phyloP scores from a whole-genome alignment of 2,888 invertebrate genomes.

The Aplocera efformata region DNA sequence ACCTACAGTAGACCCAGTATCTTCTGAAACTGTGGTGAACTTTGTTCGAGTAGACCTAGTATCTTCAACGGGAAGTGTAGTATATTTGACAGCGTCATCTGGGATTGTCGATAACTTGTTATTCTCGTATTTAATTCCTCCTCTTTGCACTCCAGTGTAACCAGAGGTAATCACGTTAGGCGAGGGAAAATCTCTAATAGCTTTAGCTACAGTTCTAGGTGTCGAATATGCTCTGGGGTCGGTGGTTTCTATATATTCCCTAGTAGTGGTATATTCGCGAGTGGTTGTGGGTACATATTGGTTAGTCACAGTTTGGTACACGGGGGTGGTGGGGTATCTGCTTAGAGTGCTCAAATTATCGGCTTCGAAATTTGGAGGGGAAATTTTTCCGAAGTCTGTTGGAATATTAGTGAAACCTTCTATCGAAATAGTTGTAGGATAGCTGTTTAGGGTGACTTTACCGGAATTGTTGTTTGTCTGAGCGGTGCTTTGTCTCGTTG shows the following conservation, averaged over 20 bases:
- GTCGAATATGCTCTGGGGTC: conserved; percentile 23
- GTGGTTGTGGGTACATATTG: conserved; percentile 24
- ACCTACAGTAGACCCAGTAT: conserved; percentile 50
- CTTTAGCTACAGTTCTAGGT: conserved; percentile 20
- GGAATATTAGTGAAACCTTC: conserved; percentile 24
- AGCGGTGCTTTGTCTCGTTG: conserved; percentile 12
- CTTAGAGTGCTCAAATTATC: conserved; percentile 20
- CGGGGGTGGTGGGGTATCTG: conserved; percentile 25
- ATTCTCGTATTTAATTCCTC: conserved; percentile 22
- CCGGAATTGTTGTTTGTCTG: conserved; percentile 22
- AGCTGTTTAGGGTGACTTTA: conserved; percentile 24
- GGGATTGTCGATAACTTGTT: conserved; percentile 18
- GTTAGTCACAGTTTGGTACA: conserved; percentile 24
- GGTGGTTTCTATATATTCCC: conserved; percentile 17
- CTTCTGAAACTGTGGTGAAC: conserved; percentile 50
- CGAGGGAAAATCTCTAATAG: conserved; percentile 24
- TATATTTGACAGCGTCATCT: conserved; percentile 12
- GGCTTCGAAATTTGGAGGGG: conserved; percentile 22
- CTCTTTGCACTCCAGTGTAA: conserved; percentile 30
- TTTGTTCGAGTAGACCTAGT: conserved; percentile 35
- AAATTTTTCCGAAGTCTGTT: conserved; percentile 17
- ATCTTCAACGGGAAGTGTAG: conserved; percentile 18
- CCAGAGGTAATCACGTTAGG: conserved; percentile 29
- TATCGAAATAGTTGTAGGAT: conserved; percentile 19
- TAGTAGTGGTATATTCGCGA: conserved; percentile 17